Conservation (phyloP, 2,113 vertebrate genomes). For the Myxocyprinus asiaticus region DNA sequence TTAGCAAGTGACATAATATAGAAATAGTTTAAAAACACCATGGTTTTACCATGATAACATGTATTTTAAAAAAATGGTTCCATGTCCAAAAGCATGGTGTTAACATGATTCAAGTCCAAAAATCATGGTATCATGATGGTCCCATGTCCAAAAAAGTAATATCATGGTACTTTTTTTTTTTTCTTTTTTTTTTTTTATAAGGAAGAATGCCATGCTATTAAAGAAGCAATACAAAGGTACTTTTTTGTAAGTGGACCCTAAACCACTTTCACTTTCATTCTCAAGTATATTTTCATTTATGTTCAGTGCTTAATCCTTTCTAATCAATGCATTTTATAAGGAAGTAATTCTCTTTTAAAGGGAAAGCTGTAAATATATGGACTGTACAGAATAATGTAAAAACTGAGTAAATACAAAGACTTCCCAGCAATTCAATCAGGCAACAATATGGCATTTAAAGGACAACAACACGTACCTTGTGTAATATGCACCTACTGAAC, state of each 20-base stretch:
- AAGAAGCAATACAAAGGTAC: no score
- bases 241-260: not conserved
- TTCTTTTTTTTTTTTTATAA: no score
- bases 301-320: not conserved
- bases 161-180: not conserved
- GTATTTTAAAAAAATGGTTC: no score
- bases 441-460: not conserved
- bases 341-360: not conserved
- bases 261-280: slow-evolving; percentile 29
- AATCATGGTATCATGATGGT: not conserved
- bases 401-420: not conserved
- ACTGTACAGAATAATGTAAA: not conserved
- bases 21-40: no score
- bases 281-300: not conserved
- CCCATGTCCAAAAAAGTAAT: not conserved
- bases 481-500: not conserved
- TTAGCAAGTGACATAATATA: no score
- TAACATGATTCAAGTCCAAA: no score
- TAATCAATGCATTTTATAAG: not conserved
- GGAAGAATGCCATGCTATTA: no score
- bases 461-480: not conserved
- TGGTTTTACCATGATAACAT: no score
- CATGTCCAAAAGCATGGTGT: no score
- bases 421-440: not conserved
- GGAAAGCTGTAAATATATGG: not conserved